Percentiles rank a stretch among this genome's conserved stretches.
These are phyloP conservation scores for Coturnix japonica DNA, from an alignment of 2,113 vertebrate species.

Conservation along the genomic window DNA sequence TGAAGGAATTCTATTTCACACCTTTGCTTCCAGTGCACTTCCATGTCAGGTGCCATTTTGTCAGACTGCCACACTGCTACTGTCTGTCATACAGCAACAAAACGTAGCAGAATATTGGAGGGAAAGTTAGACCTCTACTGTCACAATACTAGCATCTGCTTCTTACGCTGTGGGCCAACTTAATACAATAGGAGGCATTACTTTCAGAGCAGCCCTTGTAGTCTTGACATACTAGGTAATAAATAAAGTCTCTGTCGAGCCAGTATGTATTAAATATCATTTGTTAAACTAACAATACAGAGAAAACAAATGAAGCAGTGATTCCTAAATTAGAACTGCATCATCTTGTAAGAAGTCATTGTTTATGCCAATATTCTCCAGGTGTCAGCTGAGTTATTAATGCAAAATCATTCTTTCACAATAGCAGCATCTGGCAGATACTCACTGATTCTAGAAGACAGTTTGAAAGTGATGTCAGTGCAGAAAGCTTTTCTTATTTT, in stretches of 20 bases:
- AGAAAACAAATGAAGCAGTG: slow-evolving; percentile 78
- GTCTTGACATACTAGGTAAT: slow-evolving; percentile 34
- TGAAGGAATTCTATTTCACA: too few relatives aligned
- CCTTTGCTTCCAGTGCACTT: too few relatives aligned
- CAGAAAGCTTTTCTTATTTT: slow-evolving; percentile 68
- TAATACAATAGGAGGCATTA: not conserved
- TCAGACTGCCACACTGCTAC: too few relatives aligned
- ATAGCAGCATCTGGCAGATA: slow-evolving; percentile 80
- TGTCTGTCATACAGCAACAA: too few relatives aligned
- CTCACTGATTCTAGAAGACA: slow-evolving; percentile 65
- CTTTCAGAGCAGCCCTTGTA: not conserved
- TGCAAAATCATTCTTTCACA: slow-evolving; percentile 78
- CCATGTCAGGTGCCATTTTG: too few relatives aligned
- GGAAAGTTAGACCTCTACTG: not conserved
- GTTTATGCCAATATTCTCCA: slow-evolving; percentile 93
- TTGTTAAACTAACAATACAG: slow-evolving; percentile 78
- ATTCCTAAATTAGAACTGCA: slow-evolving; percentile 90
- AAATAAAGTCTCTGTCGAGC: slow-evolving; percentile 46
- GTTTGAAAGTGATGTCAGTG: slow-evolving; percentile 71
- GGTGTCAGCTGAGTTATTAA: slow-evolving; percentile 88
- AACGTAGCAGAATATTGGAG: too few relatives aligned
- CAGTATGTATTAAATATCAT: slow-evolving; percentile 65
- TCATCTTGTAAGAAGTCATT: slow-evolving; percentile 92
- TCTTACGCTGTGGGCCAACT: not conserved
- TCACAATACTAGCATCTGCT: not conserved